A percentile compares a stretch with the other conserved stretches of the same genome.
Conservation (phyloP, 2,888 invertebrate genomes). For the Chrysolina haemoptera region DNA sequence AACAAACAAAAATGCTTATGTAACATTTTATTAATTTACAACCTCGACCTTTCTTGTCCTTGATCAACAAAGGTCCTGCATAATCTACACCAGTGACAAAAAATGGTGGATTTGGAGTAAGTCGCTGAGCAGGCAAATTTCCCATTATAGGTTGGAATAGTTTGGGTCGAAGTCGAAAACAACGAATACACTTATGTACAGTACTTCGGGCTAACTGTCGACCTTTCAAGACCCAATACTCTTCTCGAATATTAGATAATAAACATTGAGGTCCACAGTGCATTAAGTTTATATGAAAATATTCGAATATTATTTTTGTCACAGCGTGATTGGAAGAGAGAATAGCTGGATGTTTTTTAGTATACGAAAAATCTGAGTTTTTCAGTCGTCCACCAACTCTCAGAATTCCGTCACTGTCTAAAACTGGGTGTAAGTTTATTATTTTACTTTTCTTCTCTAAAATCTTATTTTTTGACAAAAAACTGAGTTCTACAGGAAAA, state of each 20-base stretch:
- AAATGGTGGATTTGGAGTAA: too few relatives aligned
- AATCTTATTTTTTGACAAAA: not conserved
- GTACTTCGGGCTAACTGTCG: too few relatives aligned
- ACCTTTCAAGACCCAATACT: too few relatives aligned
- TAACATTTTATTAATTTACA: too few relatives aligned
- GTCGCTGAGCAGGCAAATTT: too few relatives aligned
- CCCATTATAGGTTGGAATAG: too few relatives aligned
- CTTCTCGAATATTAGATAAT: not conserved
- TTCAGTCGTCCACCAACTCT: conserved; percentile 32
- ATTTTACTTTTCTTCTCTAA: conserved; percentile 22
- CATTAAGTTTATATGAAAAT: conserved; percentile 18
- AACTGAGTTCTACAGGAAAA: not conserved
- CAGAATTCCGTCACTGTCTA: conserved; percentile 13
- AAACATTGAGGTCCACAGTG: not conserved
- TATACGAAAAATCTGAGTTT: not conserved
- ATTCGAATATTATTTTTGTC: conserved; percentile 21
- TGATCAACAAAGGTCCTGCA: too few relatives aligned
- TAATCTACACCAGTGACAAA: too few relatives aligned
- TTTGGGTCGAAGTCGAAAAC: too few relatives aligned
- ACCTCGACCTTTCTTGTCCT: too few relatives aligned
- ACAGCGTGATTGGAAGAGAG: conserved; percentile 16
- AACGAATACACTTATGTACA: too few relatives aligned
- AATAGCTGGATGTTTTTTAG: conserved; percentile 28
- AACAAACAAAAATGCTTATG: too few relatives aligned
- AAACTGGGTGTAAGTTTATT: not conserved